phyloP scores from a whole-genome alignment of 2,113 vertebrate genomes.

The Microtus oregoni region DNA sequence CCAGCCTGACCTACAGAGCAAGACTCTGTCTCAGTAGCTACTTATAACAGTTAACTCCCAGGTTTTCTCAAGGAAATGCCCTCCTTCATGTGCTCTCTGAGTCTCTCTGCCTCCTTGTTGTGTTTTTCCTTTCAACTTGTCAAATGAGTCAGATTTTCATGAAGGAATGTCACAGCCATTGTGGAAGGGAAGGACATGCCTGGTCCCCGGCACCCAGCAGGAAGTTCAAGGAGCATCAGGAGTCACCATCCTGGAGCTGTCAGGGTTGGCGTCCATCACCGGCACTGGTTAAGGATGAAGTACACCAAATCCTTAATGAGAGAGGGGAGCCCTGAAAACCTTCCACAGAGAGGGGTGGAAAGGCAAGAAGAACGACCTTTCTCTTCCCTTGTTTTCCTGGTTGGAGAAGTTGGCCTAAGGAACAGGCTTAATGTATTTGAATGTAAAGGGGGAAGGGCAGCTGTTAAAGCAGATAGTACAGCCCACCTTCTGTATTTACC shows the following conservation, averaged over 20 bases:
- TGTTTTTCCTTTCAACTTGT: background rate
- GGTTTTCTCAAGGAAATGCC: background rate
- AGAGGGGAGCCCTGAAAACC: background rate
- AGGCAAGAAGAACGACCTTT: background rate
- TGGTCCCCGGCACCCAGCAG: background rate
- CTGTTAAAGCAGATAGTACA: background rate
- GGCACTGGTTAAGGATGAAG: background rate
- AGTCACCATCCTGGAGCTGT: too few species aligned
- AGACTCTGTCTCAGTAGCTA: background rate
- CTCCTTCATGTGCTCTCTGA: background rate
- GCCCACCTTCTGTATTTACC: background rate
- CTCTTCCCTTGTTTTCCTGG: background rate
- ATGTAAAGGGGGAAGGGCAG: background rate
- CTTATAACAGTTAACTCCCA: background rate
- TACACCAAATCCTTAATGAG: background rate
- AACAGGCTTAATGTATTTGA: constrained; percentile 25
- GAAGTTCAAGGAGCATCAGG: background rate
- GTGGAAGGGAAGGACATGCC: background rate
- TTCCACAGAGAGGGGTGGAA: background rate
- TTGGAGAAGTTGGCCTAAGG: background rate
- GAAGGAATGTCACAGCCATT: background rate
- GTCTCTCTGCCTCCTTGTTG: background rate
- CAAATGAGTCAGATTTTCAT: background rate
- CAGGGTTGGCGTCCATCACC: background rate
- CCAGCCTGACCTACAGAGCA: background rate